Percentiles rank a stretch among this genome's conserved stretches.
Conservation (phyloP, 2,888 invertebrate genomes). For the Cantharis rustica region DNA sequence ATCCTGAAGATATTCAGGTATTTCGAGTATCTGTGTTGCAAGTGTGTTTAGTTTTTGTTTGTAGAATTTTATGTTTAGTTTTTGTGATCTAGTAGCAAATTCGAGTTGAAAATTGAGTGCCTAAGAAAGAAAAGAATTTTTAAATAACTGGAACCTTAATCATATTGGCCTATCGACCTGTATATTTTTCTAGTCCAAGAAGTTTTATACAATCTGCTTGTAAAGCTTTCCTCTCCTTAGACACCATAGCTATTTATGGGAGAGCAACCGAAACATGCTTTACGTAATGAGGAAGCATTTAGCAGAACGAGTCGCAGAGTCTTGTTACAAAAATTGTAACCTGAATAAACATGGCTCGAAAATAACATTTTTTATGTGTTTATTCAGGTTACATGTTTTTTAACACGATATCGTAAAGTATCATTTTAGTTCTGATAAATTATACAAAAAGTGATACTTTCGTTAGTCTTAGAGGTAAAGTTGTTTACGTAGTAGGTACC, state of each 20-base stretch:
- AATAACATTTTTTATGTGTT: too few species aligned
- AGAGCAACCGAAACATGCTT: too few species aligned
- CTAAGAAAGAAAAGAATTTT: background rate
- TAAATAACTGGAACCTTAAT: background rate
- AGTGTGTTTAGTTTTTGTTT: constrained; percentile 8
- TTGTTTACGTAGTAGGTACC: background rate
- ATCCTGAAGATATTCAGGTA: constrained; percentile 70
- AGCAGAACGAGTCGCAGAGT: too few species aligned
- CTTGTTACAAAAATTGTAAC: too few species aligned
- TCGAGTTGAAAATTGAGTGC: background rate
- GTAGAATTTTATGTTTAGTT: background rate
- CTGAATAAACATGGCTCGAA: too few species aligned
- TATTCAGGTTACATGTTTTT: too few species aligned
- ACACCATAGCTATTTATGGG: background rate
- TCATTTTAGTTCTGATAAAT: too few species aligned
- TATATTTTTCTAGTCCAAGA: background rate
- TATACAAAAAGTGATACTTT: too few species aligned
- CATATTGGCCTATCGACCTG: background rate
- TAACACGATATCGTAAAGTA: too few species aligned
- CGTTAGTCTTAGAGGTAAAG: too few species aligned
- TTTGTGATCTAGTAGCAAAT: background rate
- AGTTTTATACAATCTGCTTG: background rate
- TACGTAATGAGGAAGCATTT: too few species aligned
- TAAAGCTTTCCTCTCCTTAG: background rate
- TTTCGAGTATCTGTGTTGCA: constrained; percentile 9